A percentile compares a stretch with the other conserved stretches of the same genome.
These are phyloP conservation scores for Tipula confusa DNA, from an alignment of 2,888 invertebrate species.

Conservation along the genomic window DNA sequence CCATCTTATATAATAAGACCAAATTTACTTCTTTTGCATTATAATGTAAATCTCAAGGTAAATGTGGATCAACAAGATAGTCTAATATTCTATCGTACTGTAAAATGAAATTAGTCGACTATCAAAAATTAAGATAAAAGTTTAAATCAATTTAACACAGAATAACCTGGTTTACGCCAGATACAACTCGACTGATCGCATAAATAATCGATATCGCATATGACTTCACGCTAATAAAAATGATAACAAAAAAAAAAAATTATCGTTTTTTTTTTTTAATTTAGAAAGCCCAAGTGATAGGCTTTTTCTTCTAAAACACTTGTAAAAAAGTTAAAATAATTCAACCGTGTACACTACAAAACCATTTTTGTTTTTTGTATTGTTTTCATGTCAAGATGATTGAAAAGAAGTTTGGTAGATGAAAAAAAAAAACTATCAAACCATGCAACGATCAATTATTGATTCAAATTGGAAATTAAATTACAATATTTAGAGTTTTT, in stretches of 20 bases:
- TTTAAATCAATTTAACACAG: no score
- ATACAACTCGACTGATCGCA: neutral
- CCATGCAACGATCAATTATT: neutral
- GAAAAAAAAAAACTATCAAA: neutral
- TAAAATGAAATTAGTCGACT: no score
- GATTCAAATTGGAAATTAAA: conserved; percentile 20
- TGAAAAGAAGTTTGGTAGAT: neutral
- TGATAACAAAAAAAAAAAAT: neutral
- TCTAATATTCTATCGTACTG: no score
- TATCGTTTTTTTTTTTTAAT: neutral
- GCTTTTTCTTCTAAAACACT: neutral
- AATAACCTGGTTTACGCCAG: neutral
- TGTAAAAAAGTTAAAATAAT: neutral
- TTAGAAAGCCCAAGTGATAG: neutral
- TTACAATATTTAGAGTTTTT: neutral
- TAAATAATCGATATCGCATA: neutral
- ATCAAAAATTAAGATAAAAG: no score
- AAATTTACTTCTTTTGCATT: no score
- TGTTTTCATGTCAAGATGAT: conserved; percentile 1
- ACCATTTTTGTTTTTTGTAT: conserved; percentile 12
- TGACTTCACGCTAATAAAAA: neutral
- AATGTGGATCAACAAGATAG: no score
- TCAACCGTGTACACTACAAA: neutral
- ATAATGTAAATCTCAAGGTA: no score
- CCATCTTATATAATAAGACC: no score